phyloP scores from a whole-genome alignment of 2,888 invertebrate species.

The Lissonota sp. region DNA sequence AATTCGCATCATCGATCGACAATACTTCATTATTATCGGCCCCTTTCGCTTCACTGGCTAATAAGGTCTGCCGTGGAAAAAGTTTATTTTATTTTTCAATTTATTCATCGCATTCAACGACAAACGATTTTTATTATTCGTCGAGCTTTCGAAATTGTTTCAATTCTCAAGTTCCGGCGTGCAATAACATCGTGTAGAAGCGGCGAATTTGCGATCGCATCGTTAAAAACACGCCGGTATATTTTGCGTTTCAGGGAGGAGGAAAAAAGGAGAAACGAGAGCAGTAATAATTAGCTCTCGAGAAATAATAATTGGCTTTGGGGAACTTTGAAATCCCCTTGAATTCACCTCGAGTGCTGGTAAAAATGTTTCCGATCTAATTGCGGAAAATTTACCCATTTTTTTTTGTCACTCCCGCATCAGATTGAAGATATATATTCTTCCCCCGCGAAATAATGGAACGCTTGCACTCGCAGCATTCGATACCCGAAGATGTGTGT shows the following conservation, averaged over 20 bases:
- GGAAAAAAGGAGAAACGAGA: neutral
- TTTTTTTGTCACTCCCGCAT: neutral
- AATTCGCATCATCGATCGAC: constrained; percentile 1
- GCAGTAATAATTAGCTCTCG: no score
- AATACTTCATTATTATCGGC: neutral
- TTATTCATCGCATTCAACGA: neutral
- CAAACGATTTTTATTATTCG: neutral
- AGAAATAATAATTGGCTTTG: no score
- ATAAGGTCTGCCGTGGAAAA: constrained; percentile 4
- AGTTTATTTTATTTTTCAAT: neutral
- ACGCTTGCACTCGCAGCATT: neutral
- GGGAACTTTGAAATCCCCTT: no score
- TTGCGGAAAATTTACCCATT: neutral
- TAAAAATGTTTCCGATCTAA: no score
- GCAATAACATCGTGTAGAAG: neutral
- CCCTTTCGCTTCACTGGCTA: neutral
- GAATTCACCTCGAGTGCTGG: no score
- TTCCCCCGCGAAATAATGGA: neutral
- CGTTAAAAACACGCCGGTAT: neutral
- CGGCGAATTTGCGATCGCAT: no score
- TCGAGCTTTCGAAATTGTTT: constrained; percentile 17
- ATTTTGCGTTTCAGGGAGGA: neutral
- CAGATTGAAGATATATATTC: neutral
- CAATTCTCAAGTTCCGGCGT: neutral
- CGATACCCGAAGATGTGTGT: neutral